phyloP scores from a whole-genome alignment of 2,888 invertebrate genomes.

The Slavum lentiscoides region DNA sequence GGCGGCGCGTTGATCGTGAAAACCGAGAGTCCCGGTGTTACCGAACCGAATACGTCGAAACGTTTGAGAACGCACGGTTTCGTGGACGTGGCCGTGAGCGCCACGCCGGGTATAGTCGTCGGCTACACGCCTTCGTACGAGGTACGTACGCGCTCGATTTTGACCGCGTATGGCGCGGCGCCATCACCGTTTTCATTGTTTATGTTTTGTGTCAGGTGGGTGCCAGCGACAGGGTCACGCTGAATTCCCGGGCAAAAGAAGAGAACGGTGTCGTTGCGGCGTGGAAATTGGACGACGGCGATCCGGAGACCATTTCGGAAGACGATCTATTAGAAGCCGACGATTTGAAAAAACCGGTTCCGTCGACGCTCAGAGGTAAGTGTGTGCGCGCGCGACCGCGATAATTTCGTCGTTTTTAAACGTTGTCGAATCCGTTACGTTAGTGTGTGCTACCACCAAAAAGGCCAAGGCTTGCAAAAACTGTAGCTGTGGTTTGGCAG shows the following conservation, averaged over 20 bases:
- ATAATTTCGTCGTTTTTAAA: background rate
- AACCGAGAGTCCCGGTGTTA: background rate
- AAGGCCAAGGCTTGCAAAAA: slow-evolving; percentile 97
- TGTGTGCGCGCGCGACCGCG: no score
- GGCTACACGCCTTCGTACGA: slow-evolving; percentile 10
- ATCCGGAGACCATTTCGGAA: slow-evolving; percentile 78
- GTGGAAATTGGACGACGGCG: slow-evolving; percentile 76
- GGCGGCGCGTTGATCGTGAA: slow-evolving; percentile 9
- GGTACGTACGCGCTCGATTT: background rate
- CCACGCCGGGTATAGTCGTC: background rate
- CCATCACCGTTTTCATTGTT: background rate
- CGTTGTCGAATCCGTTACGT: background rate
- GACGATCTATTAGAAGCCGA: slow-evolving; percentile 87
- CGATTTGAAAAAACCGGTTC: slow-evolving; percentile 86
- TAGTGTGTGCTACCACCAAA: slow-evolving; percentile 83
- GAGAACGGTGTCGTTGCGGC: slow-evolving; percentile 62
- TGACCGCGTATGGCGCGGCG: no score
- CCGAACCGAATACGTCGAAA: background rate
- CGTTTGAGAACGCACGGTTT: slow-evolving; percentile 22
- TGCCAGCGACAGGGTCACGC: slow-evolving; percentile 13
- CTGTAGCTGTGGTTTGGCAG: slow-evolving; percentile 95
- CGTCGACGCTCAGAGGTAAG: slow-evolving; percentile 77
- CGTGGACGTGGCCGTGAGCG: background rate
- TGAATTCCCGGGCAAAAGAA: background rate
- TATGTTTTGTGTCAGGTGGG: background rate